phyloP scores from a whole-genome alignment of 2,113 vertebrate genomes.

The Narcine bancroftii region DNA sequence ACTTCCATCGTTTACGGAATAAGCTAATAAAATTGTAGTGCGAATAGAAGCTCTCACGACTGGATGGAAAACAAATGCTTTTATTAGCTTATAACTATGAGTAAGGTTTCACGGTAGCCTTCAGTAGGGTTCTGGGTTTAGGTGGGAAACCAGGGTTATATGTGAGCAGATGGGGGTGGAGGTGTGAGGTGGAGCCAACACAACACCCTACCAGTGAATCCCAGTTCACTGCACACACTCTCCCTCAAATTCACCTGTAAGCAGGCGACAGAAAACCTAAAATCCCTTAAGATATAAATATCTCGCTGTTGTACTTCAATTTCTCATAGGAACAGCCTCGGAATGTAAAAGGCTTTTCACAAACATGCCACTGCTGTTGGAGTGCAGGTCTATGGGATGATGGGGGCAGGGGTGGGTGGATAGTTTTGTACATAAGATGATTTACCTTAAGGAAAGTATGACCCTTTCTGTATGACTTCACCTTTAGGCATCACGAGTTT shows the following conservation, averaged over 20 bases:
- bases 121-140: too few species aligned
- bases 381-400: conserved; percentile 52
- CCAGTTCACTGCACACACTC: too few species aligned
- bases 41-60: too few species aligned
- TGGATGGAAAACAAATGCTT: too few species aligned
- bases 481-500: conserved; percentile 20
- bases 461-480: conserved; percentile 7
- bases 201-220: too few species aligned
- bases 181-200: too few species aligned
- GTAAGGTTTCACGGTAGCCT: too few species aligned
- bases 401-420: background rate
- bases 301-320: conserved; percentile 68
- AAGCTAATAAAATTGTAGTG: too few species aligned
- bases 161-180: too few species aligned
- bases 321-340: conserved; percentile 72
- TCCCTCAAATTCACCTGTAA: conserved; percentile 39
- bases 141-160: too few species aligned
- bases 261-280: conserved; percentile 63
- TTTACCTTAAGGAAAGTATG: conserved; percentile 22
- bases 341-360: conserved; percentile 71
- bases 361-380: conserved; percentile 68
- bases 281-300: conserved; percentile 67
- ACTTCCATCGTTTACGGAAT: too few species aligned
- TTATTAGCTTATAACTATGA: too few species aligned
- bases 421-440: conserved; percentile 10